phyloP scores from a whole-genome alignment of 1,140 invertebrate species.

The Drosophila sp. region DNA sequence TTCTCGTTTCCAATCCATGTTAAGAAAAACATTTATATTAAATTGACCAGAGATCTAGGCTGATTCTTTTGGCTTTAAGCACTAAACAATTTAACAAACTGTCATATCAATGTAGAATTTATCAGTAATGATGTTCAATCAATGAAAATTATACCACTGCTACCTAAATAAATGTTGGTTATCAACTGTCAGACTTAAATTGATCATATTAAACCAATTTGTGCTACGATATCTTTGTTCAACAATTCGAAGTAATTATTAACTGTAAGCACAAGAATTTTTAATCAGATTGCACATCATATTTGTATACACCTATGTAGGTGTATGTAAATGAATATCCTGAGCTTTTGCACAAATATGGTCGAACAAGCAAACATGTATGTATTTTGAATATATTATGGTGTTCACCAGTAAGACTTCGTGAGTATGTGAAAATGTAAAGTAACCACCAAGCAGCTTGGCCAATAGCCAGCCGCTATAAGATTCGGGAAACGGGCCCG shows the following conservation, averaged over 20 bases:
- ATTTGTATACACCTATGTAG: background rate
- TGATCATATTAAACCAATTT: background rate
- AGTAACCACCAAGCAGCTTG: slow-evolving; percentile 1
- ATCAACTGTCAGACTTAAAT: background rate
- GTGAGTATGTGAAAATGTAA: slow-evolving; percentile 8
- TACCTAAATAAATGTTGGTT: background rate
- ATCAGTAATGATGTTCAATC: background rate
- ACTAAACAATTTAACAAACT: background rate
- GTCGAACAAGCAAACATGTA: background rate
- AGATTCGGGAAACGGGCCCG: background rate
- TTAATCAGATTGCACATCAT: background rate
- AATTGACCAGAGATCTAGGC: background rate
- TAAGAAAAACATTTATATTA: background rate
- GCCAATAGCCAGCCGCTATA: slow-evolving; percentile 1
- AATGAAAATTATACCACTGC: background rate
- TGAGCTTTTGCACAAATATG: slow-evolving; percentile 4
- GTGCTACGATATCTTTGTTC: background rate
- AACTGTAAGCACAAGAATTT: background rate
- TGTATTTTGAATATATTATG: background rate
- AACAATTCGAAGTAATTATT: background rate
- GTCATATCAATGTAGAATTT: background rate
- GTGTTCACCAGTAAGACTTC: slow-evolving; percentile 4
- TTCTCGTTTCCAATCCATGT: too few species aligned
- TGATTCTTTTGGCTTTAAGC: background rate
- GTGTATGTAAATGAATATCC: background rate